Evolutionary conservation across 2,888 invertebrate genomes (phyloP), one percentile per base, ranked within the genome.

Genomic region (Gymnocheta viridis): DNA sequence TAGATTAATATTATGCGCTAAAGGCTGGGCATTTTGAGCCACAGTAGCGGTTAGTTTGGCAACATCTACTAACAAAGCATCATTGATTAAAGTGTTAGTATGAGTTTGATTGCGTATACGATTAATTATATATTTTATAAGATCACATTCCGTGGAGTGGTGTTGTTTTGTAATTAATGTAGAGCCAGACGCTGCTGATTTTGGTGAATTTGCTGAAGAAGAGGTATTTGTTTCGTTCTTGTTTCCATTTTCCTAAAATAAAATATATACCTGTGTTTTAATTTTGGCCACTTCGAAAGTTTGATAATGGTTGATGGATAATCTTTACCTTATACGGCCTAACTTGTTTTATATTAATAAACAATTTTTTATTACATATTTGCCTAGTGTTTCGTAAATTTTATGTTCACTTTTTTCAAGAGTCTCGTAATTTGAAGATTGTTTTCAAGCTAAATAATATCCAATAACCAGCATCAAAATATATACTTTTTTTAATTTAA

Each of bases 71-170:
- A 92, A 85, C 24, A 90, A 73, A 2, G 89, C 87, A 79, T 92
- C 91, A 81, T 91, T 91, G 22, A 92, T 90, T 19, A 89, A 79
- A 1, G 90, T 89, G 38, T 89, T 89, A 29, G 87, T 85, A 74
- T 91, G 90, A 1, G 91, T 91, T 81, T 90, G 89, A 78, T 90
- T 91, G 19, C 89, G 89, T 77, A 91, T 91, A n/a, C 89, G 89
- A 64, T 87, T 88, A 72, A 92, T 91, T 14, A 92, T 90, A 64
- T 90, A 90, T 80, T 90, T 89, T 24, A 92, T 89, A 2, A 91
- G 88, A 76, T 92, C 91, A 77, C 88, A 62, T 77, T 81, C 77
- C 44, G 73, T 69, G 4, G 82, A 54, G 6, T 76, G 47, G 2
- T 69, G 58, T 38, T 67, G 77, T 77, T 76, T 51, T 19, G 73